Percentiles rank a stretch among this genome's conserved stretches.
Conservation (phyloP, 2,888 invertebrate species). For the Drosophila pseudotakahashii region DNA sequence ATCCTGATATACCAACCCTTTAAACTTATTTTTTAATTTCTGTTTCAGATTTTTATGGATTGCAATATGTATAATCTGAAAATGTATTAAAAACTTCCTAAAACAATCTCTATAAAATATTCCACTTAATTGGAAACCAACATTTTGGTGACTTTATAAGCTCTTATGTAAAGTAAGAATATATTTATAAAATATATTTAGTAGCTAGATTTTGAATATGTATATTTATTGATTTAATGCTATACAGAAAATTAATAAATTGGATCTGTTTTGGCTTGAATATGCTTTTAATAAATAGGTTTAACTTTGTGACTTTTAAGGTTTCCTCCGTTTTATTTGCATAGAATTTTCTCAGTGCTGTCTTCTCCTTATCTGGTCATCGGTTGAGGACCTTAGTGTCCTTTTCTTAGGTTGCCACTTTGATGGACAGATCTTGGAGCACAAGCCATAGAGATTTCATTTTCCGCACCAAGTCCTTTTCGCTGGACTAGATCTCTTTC, state of each 20-base stretch:
- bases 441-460: constrained; percentile 21
- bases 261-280: too few relatives aligned
- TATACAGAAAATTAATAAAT: too few relatives aligned
- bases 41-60: background rate
- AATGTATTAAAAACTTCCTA: background rate
- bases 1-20: background rate
- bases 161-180: too few relatives aligned
- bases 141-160: too few relatives aligned
- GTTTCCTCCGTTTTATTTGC: background rate
- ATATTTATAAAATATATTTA: too few relatives aligned
- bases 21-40: background rate
- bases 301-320: too few relatives aligned
- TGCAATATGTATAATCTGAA: background rate
- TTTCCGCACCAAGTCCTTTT: constrained; percentile 29
- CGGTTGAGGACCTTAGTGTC: constrained; percentile 47
- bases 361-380: constrained; percentile 34
- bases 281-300: too few relatives aligned
- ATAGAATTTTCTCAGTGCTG: background rate
- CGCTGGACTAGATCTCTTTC: constrained; percentile 12
- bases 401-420: constrained; percentile 41
- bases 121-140: too few relatives aligned
- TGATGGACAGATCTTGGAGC: constrained; percentile 44
- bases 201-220: too few relatives aligned
- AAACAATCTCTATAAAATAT: too few relatives aligned
- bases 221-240: too few relatives aligned